Conservation (phyloP, 2,888 invertebrate genomes). For the Trypoxylon attenuatum region DNA sequence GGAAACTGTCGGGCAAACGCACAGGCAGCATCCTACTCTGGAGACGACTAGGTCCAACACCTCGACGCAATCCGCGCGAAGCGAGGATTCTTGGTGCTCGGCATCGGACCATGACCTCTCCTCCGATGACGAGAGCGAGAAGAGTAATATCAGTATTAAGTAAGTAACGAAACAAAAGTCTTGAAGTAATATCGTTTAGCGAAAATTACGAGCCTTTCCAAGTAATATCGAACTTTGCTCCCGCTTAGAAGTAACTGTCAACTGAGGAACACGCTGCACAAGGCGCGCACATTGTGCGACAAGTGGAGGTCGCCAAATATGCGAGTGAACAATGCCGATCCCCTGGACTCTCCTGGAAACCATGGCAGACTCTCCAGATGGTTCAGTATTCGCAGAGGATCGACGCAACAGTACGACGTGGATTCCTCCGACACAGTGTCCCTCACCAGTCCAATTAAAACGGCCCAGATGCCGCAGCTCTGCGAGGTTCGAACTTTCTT, state of each 20-base stretch:
- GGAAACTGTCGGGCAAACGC: conserved; percentile 62
- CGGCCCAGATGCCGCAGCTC: conserved; percentile 85
- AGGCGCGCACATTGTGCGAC: conserved; percentile 88
- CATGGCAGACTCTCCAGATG: conserved; percentile 87
- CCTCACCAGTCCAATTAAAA: conserved; percentile 69
- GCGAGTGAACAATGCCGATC: conserved; percentile 66
- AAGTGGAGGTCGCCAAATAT: conserved; percentile 79
- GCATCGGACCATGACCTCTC: conserved; percentile 80
- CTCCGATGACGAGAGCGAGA: conserved; percentile 81
- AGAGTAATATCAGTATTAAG: conserved; percentile 76
- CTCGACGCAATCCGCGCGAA: conserved; percentile 74
- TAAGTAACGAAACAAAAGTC: no score
- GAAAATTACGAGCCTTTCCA: no score
- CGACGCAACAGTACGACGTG: conserved; percentile 88
- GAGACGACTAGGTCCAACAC: conserved; percentile 68
- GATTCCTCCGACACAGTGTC: conserved; percentile 72
- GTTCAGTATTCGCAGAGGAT: conserved; percentile 91
- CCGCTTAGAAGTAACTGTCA: conserved; percentile 83
- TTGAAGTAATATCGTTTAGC: no score
- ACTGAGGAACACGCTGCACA: conserved; percentile 86
- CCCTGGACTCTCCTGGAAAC: conserved; percentile 78
- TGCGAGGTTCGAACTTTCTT: conserved; percentile 79
- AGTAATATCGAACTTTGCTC: conserved; percentile 3
- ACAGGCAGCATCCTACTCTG: conserved; percentile 62
- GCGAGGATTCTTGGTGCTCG: conserved; percentile 82